phyloP scores from a whole-genome alignment of 1,140 invertebrate species.

The Coptotermes formosanus region DNA sequence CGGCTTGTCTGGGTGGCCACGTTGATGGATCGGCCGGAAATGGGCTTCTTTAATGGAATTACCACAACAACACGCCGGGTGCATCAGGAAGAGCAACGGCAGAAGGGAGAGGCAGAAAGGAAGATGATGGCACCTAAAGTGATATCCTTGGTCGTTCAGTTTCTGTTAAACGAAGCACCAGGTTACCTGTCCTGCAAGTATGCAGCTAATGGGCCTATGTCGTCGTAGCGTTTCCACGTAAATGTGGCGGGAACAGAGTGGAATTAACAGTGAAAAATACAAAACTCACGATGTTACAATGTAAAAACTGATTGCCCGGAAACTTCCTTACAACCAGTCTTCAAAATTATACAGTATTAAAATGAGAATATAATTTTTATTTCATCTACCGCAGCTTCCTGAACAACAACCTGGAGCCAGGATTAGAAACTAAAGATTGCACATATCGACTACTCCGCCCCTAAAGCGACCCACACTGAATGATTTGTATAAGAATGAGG shows the following conservation, averaged over 20 bases:
- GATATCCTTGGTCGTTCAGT: background rate
- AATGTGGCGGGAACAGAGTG: background rate
- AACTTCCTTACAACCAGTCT: background rate
- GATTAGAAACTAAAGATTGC: too few species aligned
- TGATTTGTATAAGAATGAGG: too few species aligned
- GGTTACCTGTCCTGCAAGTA: background rate
- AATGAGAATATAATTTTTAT: too few species aligned
- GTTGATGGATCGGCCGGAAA: conserved; percentile 23
- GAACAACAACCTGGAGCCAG: too few species aligned
- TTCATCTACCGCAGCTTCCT: too few species aligned
- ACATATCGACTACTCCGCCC: too few species aligned
- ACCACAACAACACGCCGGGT: conserved; percentile 5
- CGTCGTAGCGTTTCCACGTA: background rate
- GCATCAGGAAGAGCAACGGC: background rate
- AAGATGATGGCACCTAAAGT: background rate
- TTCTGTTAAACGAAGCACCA: background rate
- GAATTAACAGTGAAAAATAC: background rate
- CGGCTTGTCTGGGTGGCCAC: background rate
- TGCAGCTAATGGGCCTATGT: background rate
- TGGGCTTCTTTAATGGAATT: conserved; percentile 24
- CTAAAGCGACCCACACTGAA: too few species aligned
- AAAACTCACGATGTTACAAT: background rate
- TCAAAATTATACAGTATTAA: background rate
- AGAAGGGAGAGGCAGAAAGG: background rate
- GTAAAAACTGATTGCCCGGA: background rate